phyloP scores from a whole-genome alignment of 2,888 invertebrate genomes.

The Cosmopolites sordidus region DNA sequence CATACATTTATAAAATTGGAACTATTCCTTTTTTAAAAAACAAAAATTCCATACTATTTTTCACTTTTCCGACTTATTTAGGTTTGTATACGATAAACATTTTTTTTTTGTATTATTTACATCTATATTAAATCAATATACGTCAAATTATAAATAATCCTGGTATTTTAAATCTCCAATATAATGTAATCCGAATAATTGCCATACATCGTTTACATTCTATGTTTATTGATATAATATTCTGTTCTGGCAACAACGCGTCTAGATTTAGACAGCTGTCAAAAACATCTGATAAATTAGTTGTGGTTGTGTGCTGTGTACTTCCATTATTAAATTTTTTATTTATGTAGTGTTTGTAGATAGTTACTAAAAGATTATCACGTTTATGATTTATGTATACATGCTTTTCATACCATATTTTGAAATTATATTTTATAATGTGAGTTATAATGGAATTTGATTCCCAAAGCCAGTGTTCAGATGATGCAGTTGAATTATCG shows the following conservation, averaged over 20 bases:
- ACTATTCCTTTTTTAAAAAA: too few relatives aligned
- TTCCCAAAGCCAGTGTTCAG: conserved; percentile 41
- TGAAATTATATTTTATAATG: conserved; percentile 11
- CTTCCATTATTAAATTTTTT: conserved; percentile 10
- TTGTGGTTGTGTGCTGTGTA: conserved; percentile 3
- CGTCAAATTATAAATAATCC: too few relatives aligned
- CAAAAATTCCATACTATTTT: too few relatives aligned
- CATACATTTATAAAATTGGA: too few relatives aligned
- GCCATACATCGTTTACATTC: too few relatives aligned
- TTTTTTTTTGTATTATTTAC: too few relatives aligned
- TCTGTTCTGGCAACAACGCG: background rate
- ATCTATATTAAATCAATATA: too few relatives aligned
- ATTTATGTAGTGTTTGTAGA: conserved; percentile 5
- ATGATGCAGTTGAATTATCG: conserved; percentile 41
- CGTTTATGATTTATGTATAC: conserved; percentile 5
- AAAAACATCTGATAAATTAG: conserved; percentile 15
- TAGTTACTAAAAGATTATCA: conserved; percentile 1
- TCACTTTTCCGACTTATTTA: too few relatives aligned
- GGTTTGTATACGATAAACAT: too few relatives aligned
- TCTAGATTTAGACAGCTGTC: conserved; percentile 8
- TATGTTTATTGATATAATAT: background rate
- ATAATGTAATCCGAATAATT: too few relatives aligned
- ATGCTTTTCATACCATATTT: background rate
- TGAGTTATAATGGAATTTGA: conserved; percentile 40
- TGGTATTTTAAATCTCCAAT: too few relatives aligned